Conservation (phyloP, 35 echinoderm and acorn worm genomes). For the Lytechinus pictus region DNA sequence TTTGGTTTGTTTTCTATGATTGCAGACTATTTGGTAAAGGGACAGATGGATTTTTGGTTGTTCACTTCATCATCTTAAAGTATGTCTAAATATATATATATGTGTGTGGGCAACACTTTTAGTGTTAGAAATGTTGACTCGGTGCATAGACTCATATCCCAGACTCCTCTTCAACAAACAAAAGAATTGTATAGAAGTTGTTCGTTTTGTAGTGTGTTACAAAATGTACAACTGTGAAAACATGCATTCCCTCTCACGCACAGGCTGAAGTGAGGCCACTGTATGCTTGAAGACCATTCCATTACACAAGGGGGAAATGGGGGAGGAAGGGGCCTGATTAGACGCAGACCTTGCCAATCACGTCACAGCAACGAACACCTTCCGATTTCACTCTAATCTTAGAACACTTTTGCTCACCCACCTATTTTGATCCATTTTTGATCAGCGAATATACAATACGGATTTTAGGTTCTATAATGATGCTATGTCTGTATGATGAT, state of each 20-base stretch:
- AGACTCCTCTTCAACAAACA: not conserved
- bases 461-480: not conserved
- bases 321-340: conserved; percentile 38
- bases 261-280: not conserved
- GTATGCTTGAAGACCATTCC: not conserved
- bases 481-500: not conserved
- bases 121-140: not conserved
- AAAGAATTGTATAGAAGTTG: not conserved
- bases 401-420: not conserved
- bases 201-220: not conserved
- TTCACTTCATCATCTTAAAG: not conserved
- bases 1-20: not conserved
- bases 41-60: not conserved
- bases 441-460: not conserved
- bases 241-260: not conserved
- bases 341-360: not conserved
- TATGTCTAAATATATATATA: not conserved
- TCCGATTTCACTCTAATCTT: conserved; percentile 12
- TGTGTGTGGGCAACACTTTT: not conserved
- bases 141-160: not conserved
- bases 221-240: not conserved
- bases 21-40: not conserved
- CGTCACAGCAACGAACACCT: conserved; percentile 38
- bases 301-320: conserved; percentile 44
- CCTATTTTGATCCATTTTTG: not conserved